A percentile compares a stretch with the other conserved stretches of the same genome.
Conservation (phyloP, 2,888 invertebrate species). For the Pristionchus exspectatus region DNA sequence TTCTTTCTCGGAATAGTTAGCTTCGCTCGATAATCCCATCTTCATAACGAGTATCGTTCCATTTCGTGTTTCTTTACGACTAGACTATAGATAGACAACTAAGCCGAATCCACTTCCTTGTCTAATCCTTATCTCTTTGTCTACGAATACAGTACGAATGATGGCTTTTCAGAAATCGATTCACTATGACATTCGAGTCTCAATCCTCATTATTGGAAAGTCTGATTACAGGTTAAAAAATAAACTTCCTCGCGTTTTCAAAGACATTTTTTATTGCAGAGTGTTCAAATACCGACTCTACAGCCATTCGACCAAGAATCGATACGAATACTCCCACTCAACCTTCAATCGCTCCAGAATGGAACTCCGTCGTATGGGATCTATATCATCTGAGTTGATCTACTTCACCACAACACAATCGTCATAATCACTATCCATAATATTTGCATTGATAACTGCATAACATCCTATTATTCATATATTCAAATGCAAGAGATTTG, state of each 20-base stretch:
- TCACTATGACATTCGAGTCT: neutral
- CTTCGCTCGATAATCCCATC: neutral
- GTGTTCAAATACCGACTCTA: neutral
- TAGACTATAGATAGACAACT: neutral
- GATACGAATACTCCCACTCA: neutral
- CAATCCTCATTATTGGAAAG: neutral
- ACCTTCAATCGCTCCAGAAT: neutral
- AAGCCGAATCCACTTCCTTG: neutral
- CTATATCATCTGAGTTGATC: neutral
- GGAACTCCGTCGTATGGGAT: neutral
- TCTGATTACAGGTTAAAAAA: neutral
- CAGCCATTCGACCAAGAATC: neutral
- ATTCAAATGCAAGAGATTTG: too few relatives aligned
- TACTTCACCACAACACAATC: too few relatives aligned
- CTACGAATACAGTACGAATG: neutral
- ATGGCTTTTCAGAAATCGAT: neutral
- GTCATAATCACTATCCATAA: too few relatives aligned
- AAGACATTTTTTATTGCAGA: neutral
- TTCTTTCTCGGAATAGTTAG: neutral
- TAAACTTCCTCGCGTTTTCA: neutral
- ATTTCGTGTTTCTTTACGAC: neutral
- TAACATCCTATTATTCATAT: too few relatives aligned
- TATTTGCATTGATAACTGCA: too few relatives aligned
- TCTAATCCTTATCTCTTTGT: neutral
- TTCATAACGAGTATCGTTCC: neutral